These are phyloP conservation scores for Scaptodrosophila lebanonensis DNA, from an alignment of 1,140 invertebrate genomes.

Conservation along the genomic window DNA sequence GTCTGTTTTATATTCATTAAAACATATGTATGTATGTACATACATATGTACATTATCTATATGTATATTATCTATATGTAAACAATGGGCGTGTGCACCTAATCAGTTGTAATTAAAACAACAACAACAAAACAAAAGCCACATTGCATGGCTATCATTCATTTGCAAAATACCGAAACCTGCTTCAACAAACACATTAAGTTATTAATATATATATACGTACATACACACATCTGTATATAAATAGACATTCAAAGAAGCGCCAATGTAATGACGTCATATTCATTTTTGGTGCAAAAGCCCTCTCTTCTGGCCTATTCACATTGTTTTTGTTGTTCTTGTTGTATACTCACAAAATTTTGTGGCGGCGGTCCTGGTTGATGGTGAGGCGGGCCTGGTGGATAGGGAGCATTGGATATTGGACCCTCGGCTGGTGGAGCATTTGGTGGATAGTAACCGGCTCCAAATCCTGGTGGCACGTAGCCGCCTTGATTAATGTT, in stretches of 20 bases:
- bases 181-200: no score
- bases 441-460: constrained; percentile 54
- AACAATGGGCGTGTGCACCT: no score
- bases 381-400: constrained; percentile 12
- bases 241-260: background rate
- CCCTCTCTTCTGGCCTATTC: constrained; percentile 16
- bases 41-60: background rate
- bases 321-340: constrained; percentile 20
- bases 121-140: no score
- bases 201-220: constrained; percentile 9
- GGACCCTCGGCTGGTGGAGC: constrained; percentile 50
- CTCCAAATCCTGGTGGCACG: constrained; percentile 50
- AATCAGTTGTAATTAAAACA: no score
- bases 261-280: background rate
- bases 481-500: constrained; percentile 67
- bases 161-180: no score
- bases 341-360: constrained; percentile 1
- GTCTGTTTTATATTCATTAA: background rate
- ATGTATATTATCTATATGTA: no score
- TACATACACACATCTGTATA: background rate
- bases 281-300: constrained; percentile 8
- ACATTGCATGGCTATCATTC: no score
- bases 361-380: constrained; percentile 14
- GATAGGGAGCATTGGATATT: constrained; percentile 25
- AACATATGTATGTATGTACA: background rate